Evolutionary conservation across 2,888 invertebrate genomes (phyloP).

Genomic region (Clunio marinus): DNA sequence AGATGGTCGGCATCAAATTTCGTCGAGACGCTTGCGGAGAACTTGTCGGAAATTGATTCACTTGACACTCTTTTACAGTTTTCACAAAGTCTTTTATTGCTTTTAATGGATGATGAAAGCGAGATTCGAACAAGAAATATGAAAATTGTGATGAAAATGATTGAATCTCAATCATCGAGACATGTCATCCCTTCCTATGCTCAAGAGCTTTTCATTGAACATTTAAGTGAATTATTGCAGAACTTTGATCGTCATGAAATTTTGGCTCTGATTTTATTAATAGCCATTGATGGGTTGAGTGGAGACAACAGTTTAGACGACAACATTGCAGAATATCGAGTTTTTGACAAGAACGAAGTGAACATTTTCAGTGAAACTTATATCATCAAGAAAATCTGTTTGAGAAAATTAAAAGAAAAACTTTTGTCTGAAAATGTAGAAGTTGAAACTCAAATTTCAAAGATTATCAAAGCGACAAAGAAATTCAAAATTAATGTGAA

Average conservation of each 20-base stretch:
- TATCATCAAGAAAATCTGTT: constrained; percentile 40
- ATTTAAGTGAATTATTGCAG: not conserved
- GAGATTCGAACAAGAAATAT: constrained; percentile 7
- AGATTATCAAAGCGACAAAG: too few species aligned
- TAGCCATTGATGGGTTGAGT: constrained; percentile 45
- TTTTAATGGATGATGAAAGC: constrained; percentile 31
- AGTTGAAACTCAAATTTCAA: too few species aligned
- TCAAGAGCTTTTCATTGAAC: constrained; percentile 6
- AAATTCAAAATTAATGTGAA: too few species aligned
- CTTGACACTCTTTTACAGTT: not conserved
- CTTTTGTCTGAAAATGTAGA: not conserved
- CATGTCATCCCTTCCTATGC: constrained; percentile 1
- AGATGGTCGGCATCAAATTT: not conserved
- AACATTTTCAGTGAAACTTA: constrained; percentile 48
- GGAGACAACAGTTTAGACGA: constrained; percentile 44
- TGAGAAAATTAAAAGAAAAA: not conserved
- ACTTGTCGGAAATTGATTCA: not conserved
- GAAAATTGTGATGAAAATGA: not conserved
- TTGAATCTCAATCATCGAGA: not conserved
- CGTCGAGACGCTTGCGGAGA: not conserved
- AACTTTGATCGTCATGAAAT: not conserved
- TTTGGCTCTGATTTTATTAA: constrained; percentile 44
- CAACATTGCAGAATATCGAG: constrained; percentile 42
- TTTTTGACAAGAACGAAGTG: constrained; percentile 48
- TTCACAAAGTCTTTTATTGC: not conserved